Evolutionary conservation across 2,888 invertebrate species (phyloP).

Genomic region (Drosophila mimetica): DNA sequence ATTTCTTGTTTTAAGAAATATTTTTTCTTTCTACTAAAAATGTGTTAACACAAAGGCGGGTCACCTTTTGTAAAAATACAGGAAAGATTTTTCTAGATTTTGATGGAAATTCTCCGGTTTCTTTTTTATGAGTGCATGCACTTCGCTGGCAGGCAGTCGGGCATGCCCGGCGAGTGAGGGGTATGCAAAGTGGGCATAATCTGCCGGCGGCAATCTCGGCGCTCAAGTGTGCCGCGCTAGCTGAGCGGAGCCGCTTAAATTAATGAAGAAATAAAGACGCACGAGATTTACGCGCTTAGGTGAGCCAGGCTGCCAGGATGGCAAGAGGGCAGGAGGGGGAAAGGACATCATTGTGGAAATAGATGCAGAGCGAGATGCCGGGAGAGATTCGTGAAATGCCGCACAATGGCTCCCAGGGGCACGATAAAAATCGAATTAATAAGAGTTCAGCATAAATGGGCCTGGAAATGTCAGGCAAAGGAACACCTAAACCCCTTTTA

Average conservation of each 20-base stretch:
- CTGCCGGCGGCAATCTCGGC: conserved; percentile 77
- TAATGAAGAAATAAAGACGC: conserved; percentile 83
- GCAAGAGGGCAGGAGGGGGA: not conserved
- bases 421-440: conserved; percentile 84
- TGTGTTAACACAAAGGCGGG: too few relatives aligned
- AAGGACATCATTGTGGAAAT: conserved; percentile 49
- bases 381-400: conserved; percentile 76
- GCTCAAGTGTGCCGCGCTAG: conserved; percentile 58
- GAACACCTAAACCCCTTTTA: conserved; percentile 13
- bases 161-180: conserved; percentile 13
- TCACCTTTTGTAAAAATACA: too few relatives aligned
- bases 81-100: too few relatives aligned
- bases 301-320: conserved; percentile 32
- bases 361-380: conserved; percentile 68
- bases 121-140: too few relatives aligned
- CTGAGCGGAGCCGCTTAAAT: conserved; percentile 70
- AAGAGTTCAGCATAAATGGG: conserved; percentile 82
- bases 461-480: conserved; percentile 65
- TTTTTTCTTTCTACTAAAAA: too few relatives aligned
- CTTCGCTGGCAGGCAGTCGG: too few relatives aligned
- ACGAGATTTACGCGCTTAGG: conserved; percentile 71
- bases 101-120: too few relatives aligned
- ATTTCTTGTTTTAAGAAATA: too few relatives aligned
- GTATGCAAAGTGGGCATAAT: conserved; percentile 70
- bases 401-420: conserved; percentile 83